Conservation (phyloP, 2,888 invertebrate species). For the Ptychoptera albimana region DNA sequence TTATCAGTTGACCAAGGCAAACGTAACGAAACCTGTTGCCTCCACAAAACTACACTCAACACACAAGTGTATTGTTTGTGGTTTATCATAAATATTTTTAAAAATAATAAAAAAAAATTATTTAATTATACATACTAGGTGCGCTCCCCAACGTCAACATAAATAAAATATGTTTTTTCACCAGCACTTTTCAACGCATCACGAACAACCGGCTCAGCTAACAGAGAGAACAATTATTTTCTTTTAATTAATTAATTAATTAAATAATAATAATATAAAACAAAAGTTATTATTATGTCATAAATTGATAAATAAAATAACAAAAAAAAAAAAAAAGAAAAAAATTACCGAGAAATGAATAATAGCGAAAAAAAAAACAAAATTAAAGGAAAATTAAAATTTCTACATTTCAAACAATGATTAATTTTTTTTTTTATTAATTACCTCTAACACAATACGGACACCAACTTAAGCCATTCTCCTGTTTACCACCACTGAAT, state of each 20-base stretch:
- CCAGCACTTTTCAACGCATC: conserved; percentile 44
- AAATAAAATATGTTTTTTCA: conserved; percentile 47
- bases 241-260: too few species aligned
- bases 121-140: conserved; percentile 43
- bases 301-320: too few species aligned
- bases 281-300: too few species aligned
- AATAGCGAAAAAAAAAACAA: too few species aligned
- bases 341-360: too few species aligned
- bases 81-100: not conserved
- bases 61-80: not conserved
- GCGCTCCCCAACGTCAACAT: conserved; percentile 65
- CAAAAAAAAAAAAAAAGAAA: too few species aligned
- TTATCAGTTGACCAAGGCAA: not conserved
- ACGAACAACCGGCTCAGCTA: conserved; percentile 66
- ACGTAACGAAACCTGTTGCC: too few species aligned
- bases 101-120: not conserved
- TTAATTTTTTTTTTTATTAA: too few species aligned
- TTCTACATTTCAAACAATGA: too few species aligned
- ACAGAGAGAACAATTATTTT: not conserved
- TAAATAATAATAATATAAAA: too few species aligned
- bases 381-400: too few species aligned
- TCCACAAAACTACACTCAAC: too few species aligned
- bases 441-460: conserved; percentile 73
- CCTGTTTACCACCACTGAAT: conserved; percentile 29
- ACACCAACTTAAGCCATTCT: conserved; percentile 70